phyloP scores from a whole-genome alignment of 2,113 vertebrate genomes.

The Tragelaphus imberbis region DNA sequence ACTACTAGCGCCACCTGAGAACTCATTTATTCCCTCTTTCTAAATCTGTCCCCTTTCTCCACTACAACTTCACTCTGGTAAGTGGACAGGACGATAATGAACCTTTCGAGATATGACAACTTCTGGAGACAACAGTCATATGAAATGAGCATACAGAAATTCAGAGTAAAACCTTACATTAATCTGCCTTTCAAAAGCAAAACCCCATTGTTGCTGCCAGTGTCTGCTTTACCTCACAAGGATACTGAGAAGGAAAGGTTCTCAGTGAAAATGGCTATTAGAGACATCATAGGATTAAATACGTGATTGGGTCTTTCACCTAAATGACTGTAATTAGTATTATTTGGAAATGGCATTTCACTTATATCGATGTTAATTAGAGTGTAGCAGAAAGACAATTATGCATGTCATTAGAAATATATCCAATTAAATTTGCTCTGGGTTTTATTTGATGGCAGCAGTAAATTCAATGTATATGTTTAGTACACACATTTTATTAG shows the following conservation, averaged over 20 bases:
- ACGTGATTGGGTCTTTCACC: neutral
- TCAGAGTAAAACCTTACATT: neutral
- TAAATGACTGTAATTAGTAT: conserved; percentile 32
- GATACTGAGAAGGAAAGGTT: neutral
- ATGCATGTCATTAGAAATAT: conserved; percentile 6
- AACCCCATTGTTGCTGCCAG: neutral
- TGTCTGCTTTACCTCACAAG: neutral
- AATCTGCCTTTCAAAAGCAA: neutral
- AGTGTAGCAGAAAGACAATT: conserved; percentile 31
- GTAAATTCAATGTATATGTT: conserved; percentile 13
- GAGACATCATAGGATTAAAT: conserved; percentile 11
- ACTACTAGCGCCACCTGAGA: neutral
- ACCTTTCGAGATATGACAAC: neutral
- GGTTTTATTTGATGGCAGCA: conserved; percentile 29
- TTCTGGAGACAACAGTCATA: neutral
- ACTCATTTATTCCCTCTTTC: neutral
- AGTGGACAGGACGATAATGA: neutral
- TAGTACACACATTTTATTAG: neutral
- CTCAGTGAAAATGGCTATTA: neutral
- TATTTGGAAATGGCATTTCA: conserved; percentile 45
- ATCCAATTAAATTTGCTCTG: conserved; percentile 31
- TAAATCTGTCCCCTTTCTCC: neutral
- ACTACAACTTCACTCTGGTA: neutral
- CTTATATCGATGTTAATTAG: conserved; percentile 22
- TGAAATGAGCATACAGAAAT: neutral